These are phyloP conservation scores for Solen grandis DNA, from an alignment of 1,140 invertebrate genomes.

Conservation along the genomic window DNA sequence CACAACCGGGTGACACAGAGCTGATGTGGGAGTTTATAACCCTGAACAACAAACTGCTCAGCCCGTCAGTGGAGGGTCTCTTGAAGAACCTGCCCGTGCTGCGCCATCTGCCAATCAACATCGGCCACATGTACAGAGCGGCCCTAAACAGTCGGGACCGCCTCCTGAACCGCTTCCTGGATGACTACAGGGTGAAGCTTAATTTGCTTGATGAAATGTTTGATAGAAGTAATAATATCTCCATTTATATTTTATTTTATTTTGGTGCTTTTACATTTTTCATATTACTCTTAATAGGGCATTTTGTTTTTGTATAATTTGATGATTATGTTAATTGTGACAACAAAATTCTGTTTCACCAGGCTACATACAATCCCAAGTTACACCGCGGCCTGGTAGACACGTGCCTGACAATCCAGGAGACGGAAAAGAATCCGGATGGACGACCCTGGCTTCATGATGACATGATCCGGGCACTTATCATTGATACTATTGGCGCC, in stretches of 20 bases:
- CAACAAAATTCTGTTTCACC: too few species aligned
- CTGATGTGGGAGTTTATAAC: slow-evolving; percentile 37
- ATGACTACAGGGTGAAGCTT: slow-evolving; percentile 2
- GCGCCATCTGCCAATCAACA: slow-evolving; percentile 23
- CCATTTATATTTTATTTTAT: too few species aligned
- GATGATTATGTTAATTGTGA: too few species aligned
- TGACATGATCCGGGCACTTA: slow-evolving; percentile 33
- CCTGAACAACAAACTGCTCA: slow-evolving; percentile 38
- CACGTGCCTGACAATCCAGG: slow-evolving; percentile 32
- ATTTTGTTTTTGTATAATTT: background rate
- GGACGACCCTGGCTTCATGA: slow-evolving; percentile 35
- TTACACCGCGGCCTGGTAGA: slow-evolving; percentile 19
- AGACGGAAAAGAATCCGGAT: background rate
- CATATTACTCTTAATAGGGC: background rate
- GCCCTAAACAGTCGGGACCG: slow-evolving; percentile 19
- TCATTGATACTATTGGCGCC: slow-evolving; percentile 45
- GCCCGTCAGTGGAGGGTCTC: slow-evolving; percentile 26
- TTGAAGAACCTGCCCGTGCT: slow-evolving; percentile 47
- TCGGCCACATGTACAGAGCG: background rate
- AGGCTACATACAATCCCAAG: slow-evolving; percentile 13
- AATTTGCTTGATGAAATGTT: too few species aligned
- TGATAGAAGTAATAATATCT: too few species aligned
- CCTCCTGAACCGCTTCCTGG: slow-evolving; percentile 23
- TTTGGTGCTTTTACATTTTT: background rate
- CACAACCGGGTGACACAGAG: slow-evolving; percentile 3